phyloP scores from a whole-genome alignment of 2,797 vertebrate genomes.

The Ciconia nigra region DNA sequence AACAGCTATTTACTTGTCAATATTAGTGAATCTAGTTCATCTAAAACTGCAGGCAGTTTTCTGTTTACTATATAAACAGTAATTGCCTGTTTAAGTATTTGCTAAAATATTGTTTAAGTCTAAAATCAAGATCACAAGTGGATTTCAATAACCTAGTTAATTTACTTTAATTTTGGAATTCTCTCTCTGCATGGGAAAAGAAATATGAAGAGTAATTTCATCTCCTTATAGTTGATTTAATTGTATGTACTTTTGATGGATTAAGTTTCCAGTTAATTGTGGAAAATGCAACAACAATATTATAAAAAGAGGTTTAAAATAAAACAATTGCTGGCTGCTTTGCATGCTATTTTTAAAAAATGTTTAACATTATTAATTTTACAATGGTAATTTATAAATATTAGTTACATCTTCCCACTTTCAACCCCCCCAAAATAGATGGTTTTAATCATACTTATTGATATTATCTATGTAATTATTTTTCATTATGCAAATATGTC shows the following conservation, averaged over 20 bases:
- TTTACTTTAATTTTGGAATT: constrained; percentile 60
- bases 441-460: constrained; percentile 60
- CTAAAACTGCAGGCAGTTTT: constrained; percentile 4
- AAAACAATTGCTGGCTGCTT: constrained; percentile 30
- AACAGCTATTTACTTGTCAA: constrained; percentile 14
- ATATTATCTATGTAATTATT: constrained; percentile 55
- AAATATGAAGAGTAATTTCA: constrained; percentile 69
- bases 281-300: neutral
- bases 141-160: constrained; percentile 57
- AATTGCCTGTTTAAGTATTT: constrained; percentile 26
- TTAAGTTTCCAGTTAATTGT: constrained; percentile 67
- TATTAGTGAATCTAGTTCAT: constrained; percentile 13
- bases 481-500: constrained; percentile 60
- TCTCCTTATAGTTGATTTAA: constrained; percentile 63
- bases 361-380: constrained; percentile 54
- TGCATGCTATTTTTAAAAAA: neutral
- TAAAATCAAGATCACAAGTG: constrained; percentile 47
- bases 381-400: constrained; percentile 42
- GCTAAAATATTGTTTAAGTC: constrained; percentile 43
- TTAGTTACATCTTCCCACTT: constrained; percentile 43
- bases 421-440: neutral
- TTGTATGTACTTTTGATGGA: constrained; percentile 64
- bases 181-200: constrained; percentile 57
- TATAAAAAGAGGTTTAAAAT: constrained; percentile 34
- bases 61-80: constrained; percentile 32